Base-by-base conservation (phyloP, 2,888 invertebrate species). In the Panzeria rudis region DNA sequence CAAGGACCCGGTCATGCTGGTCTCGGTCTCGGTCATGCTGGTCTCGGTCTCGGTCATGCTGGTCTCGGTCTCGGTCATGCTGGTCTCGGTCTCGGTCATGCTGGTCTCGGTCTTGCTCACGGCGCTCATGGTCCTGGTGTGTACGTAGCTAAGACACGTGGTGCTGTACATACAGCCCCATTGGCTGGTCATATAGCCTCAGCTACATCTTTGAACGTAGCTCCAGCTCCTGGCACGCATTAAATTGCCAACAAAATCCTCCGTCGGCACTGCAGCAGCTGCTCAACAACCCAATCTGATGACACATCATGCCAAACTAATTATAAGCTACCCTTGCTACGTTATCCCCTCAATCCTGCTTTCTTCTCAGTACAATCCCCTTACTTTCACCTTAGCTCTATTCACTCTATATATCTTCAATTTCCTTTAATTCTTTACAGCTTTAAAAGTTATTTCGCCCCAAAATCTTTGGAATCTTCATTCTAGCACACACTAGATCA, bases 71-170 rank as follows among this genome's bases (percentile, higher is more conserved):
- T 89, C 38, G 89, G 83, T 71, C 66, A 87, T 62, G 52, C 44
- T 35, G 86, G 66, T 52, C 87, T 76, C 29, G 81, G 76, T 17
- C 75, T 77, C 8, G 29, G 3, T 29, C 29, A 29, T 5, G 29
- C 3, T 29, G 29, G 29, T 29, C n/a, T n/a, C n/a, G n/a, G n/a
- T 5, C 35, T 35, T 35, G 84, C 75, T 35, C 82, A 84, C 25
- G 84, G 84, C 61, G 86, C 93, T 85, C 90, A 90, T 87, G 90
- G 90, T 86, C 78, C 20, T 44, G 92, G 92, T 81, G 90, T 89
- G 62, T 92, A 92, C 86, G 91, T 92, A 6, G 92, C 92, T 82
- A 90, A 92, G 87, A 92, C 92, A 41, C 92, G 92, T 87, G 92
- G 92, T 83, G 92, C 92, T 82, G 89, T 92, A 52, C 92, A 92